Evolutionary conservation across 2,113 vertebrate species (phyloP), one percentile per base, ranked within the genome.

Genomic region (Pontoporia blainvillei): DNA sequence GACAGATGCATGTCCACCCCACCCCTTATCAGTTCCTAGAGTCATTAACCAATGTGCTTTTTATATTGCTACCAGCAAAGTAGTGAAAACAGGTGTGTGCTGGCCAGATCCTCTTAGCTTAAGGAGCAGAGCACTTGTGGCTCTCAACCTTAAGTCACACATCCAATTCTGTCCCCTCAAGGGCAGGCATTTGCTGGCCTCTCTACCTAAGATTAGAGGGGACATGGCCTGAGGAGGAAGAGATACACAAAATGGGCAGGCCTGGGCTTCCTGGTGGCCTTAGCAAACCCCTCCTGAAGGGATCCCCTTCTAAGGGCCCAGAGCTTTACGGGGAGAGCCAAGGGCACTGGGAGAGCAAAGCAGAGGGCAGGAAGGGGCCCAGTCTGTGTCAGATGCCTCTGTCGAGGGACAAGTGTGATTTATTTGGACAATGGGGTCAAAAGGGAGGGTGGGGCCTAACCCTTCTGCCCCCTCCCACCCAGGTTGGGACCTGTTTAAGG

Each of bases 91-190:
- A 96, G 84, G 91, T 95, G 95, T 93, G 27, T 44, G 86, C 13
- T 2, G n/a, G 95, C 57, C 49, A 82, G 78, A 59, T 89, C 89
- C 91, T 97, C 91, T 6, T 11, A 91, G 83, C 94, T 97, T 97
- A 94, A 96, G 49, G 0, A 5, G 69, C 94, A 86, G 46, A 46
- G 85, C 81, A 59, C 92, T 94, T 90, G 86, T 88, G 97, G 93
- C 96, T 97, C 96, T 94, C 86, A 14, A 82, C 86, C 94, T 91
- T 93, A 96, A 96, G 96, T 95, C 91, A 96, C 62, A 97, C 89
- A 91, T 92, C 64, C 75, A 97, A 88, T 87, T 49, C 93, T 96
- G 81, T 93, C 73, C 69, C 78, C 81, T 89, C 95, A 88, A 92
- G 96, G 91, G 54, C 95, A 96, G 91, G 93, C 73, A 93, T 95